A percentile compares a stretch with the other conserved stretches of the same genome.
Evolutionary conservation across 2,113 vertebrate species (phyloP).

Genomic region (Scopus umbretta): DNA sequence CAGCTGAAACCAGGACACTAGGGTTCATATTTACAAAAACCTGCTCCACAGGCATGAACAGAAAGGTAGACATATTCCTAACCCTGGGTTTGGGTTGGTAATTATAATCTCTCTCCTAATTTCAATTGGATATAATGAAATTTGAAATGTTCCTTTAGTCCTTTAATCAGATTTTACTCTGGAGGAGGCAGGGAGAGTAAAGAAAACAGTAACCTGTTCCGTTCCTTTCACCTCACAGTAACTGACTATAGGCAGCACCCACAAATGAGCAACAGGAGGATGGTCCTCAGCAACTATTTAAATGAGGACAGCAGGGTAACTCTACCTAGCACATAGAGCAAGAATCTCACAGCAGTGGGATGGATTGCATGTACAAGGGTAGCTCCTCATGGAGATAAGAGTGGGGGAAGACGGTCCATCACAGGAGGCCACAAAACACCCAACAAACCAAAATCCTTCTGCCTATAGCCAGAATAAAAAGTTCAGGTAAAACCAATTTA

Average conservation of each 20-base stretch:
- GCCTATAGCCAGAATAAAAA: not conserved
- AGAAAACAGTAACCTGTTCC: not conserved
- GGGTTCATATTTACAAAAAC: not conserved
- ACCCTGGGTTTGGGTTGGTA: not conserved
- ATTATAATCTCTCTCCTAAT: not conserved
- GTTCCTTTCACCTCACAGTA: not conserved
- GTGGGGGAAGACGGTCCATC: not conserved
- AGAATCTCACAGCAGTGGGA: too few species aligned
- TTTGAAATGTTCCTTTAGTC: not conserved
- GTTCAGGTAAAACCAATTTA: not conserved
- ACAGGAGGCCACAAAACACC: not conserved
- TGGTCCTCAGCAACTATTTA: not conserved
- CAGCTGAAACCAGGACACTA: too few species aligned
- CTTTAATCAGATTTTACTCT: not conserved
- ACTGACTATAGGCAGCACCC: not conserved
- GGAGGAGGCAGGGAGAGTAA: not conserved
- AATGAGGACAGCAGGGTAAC: not conserved
- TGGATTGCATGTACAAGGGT: fast-evolving
- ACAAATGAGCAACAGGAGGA: not conserved
- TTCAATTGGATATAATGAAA: not conserved
- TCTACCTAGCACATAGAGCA: not conserved
- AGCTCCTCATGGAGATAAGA: not conserved
- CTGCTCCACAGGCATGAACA: not conserved
- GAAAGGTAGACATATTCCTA: not conserved
- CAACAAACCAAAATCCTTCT: not conserved